A percentile compares a stretch with the other conserved stretches of the same genome.
Conservation (phyloP, 2,113 vertebrate species). For the Sceloporus tristichus region DNA sequence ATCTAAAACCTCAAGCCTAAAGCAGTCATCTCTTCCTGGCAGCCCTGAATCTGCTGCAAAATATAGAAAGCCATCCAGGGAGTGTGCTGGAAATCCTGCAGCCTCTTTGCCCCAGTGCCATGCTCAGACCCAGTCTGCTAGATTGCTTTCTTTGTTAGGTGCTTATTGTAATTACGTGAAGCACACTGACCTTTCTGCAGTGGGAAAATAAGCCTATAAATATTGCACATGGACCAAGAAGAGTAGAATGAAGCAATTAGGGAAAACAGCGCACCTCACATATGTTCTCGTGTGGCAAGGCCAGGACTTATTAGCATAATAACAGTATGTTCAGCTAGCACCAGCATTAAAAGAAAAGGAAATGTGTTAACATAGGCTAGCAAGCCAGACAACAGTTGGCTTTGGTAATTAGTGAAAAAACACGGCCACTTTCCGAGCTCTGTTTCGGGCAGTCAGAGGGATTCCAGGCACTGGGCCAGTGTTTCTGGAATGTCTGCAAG, state of each 20-base stretch:
- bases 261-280: conserved; percentile 59
- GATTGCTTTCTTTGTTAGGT: conserved; percentile 17
- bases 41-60: too few species aligned
- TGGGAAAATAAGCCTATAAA: conserved; percentile 33
- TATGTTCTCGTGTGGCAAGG: conserved; percentile 65
- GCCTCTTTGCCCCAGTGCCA: not conserved
- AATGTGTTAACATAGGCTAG: conserved; percentile 52
- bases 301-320: conserved; percentile 76
- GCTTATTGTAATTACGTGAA: conserved; percentile 37
- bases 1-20: too few species aligned
- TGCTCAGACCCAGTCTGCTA: not conserved
- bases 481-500: conserved; percentile 53
- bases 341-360: conserved; percentile 63
- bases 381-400: conserved; percentile 73
- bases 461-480: conserved; percentile 54
- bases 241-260: conserved; percentile 63
- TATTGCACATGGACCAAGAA: conserved; percentile 34
- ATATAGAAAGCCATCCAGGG: not conserved
- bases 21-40: too few species aligned
- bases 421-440: conserved; percentile 63
- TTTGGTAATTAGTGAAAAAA: conserved; percentile 70
- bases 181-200: conserved; percentile 49
- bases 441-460: conserved; percentile 59
- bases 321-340: conserved; percentile 70
- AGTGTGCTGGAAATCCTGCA: not conserved